A percentile compares a stretch with the other conserved stretches of the same genome.
These are phyloP conservation scores for Actinernus sp. DNA, from an alignment of 92 coral and sea anemone genomes.

Conservation along the genomic window DNA sequence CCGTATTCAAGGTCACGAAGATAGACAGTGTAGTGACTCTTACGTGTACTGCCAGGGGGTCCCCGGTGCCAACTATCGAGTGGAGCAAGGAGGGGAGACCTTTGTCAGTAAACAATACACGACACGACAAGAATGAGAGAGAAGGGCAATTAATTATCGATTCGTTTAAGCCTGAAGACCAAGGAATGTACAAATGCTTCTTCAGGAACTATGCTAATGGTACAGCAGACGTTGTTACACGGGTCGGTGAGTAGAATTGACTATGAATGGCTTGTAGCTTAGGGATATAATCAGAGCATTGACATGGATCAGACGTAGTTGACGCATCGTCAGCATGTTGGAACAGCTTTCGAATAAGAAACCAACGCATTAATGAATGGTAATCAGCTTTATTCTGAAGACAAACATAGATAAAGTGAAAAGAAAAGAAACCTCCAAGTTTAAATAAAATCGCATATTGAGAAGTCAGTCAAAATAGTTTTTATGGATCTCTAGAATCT, in stretches of 20 bases:
- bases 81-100: slow-evolving; percentile 75
- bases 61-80: slow-evolving; percentile 77
- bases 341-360: too few species aligned
- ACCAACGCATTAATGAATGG: too few species aligned
- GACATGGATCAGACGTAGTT: too few species aligned
- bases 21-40: slow-evolving; percentile 35
- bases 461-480: too few species aligned
- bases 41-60: slow-evolving; percentile 78
- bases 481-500: too few species aligned
- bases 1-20: slow-evolving; percentile 42
- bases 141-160: slow-evolving; percentile 59
- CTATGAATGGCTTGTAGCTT: too few species aligned
- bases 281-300: too few species aligned
- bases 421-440: too few species aligned
- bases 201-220: slow-evolving; percentile 84
- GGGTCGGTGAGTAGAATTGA: slow-evolving; percentile 76
- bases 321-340: too few species aligned
- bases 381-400: too few species aligned
- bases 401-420: too few species aligned
- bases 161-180: slow-evolving; percentile 54
- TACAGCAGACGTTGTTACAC: slow-evolving; percentile 54
- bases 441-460: too few species aligned
- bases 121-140: slow-evolving; percentile 12
- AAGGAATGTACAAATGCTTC: slow-evolving; percentile 74
- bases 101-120: slow-evolving; percentile 44